Evolutionary conservation across 2,797 vertebrate genomes (phyloP).

Genomic region (Tenualosa thibaudeaui): DNA sequence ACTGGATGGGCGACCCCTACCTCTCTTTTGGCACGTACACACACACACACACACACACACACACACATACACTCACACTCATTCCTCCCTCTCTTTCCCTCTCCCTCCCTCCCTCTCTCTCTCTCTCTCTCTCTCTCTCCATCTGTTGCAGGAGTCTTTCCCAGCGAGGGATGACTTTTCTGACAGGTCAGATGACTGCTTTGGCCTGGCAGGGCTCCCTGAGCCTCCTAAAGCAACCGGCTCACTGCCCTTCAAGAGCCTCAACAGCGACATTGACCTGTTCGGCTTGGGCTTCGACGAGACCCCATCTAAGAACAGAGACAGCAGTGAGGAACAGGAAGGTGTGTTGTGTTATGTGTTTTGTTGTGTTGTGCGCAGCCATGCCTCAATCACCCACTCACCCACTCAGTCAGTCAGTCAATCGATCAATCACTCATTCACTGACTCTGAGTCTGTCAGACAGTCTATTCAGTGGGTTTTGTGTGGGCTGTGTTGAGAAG

Average conservation of each 20-base stretch:
- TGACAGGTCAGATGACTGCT: constrained; percentile 74
- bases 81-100: neutral
- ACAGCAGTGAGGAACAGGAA: constrained; percentile 76
- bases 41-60: neutral
- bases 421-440: too few relatives aligned
- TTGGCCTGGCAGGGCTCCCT: constrained; percentile 46
- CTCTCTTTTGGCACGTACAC: neutral
- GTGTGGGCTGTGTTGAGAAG: neutral
- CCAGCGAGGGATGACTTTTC: constrained; percentile 76
- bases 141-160: constrained; percentile 66
- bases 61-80: neutral
- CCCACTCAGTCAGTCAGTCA: neutral
- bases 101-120: neutral
- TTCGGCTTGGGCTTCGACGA: constrained; percentile 78
- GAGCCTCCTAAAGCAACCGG: constrained; percentile 56
- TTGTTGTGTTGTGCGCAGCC: neutral
- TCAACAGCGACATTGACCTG: constrained; percentile 68
- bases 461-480: neutral
- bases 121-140: neutral
- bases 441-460: neutral
- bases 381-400: too few relatives aligned
- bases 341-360: constrained; percentile 23
- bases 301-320: constrained; percentile 55
- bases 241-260: constrained; percentile 62
- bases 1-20: neutral